phyloP scores from a whole-genome alignment of 2,113 vertebrate genomes.

The Smithornis capensis region DNA sequence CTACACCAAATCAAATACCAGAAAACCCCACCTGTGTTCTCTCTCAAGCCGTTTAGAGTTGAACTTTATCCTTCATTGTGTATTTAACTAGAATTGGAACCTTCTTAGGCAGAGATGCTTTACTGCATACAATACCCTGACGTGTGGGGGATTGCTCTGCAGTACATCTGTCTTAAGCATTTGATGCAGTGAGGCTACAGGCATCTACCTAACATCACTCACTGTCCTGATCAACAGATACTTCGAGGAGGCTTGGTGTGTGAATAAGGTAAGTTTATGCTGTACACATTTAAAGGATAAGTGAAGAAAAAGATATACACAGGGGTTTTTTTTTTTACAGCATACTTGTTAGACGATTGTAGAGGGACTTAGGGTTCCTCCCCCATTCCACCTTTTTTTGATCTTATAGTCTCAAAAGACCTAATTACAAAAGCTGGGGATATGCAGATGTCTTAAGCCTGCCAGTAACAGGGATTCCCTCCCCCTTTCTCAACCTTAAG shows the following conservation, averaged over 20 bases:
- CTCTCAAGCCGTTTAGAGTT: background rate
- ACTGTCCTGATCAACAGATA: background rate
- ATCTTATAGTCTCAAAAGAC: background rate
- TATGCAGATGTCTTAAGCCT: background rate
- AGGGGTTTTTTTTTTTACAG: background rate
- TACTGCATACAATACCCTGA: background rate
- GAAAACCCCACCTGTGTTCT: fast-evolving
- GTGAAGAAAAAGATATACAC: background rate
- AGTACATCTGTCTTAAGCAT: background rate
- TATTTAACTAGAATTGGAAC: background rate
- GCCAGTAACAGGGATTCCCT: background rate
- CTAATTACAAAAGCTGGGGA: background rate
- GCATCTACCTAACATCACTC: background rate
- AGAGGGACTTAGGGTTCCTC: background rate
- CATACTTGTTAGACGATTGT: background rate
- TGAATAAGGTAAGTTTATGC: background rate
- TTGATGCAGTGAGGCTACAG: background rate
- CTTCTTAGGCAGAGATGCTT: background rate
- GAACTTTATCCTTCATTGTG: background rate
- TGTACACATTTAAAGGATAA: background rate
- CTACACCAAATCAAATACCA: background rate
- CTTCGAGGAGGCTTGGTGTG: background rate
- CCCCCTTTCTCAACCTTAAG: background rate
- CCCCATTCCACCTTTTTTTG: fast-evolving
- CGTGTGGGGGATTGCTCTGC: background rate